Evolutionary conservation across 1,140 invertebrate genomes (phyloP), one percentile per base, ranked within the genome.

Genomic region (Neoseiulus cucumeris): DNA sequence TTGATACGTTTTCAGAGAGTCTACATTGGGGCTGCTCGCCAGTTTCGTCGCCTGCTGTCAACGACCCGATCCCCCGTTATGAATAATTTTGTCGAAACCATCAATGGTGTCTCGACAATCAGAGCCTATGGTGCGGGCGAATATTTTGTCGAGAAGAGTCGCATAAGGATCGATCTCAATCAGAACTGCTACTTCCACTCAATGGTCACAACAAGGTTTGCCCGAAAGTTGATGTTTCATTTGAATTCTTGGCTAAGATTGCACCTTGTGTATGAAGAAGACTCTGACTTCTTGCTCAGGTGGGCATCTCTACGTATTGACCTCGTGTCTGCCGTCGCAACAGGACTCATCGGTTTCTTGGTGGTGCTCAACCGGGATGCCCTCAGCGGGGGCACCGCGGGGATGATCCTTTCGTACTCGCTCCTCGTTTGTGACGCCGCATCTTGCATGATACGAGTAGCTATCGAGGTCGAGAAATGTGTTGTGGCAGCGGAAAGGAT

Each of bases 21-120:
- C 78, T 98, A 97, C 75, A 88, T 98, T 55, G 80, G 84, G 0
- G 89, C 92, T 0, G 96, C 92, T 1, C 77, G 94, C 29, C 94
- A 98, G 73, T 75, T 98, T 64, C 97, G 95, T 79, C 81, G 95
- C 45, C 74, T 98, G 28, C 92, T 98, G 75, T 97, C 93, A 0
- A 85, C 95, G 0, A 91, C 89, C 17, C 81, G 92, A 55, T 97
- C 92, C 9, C 94, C 95, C 0, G 96, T 98, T 72, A 98, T 95
- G 77, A 94, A 92, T 5, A 59, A 59, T 20, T 59, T 59, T 20
- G 14, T 20, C 14, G 51, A 59, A 25, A 59, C 51, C 14, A 25
- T 59, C 25, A 59, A 25, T 33, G 51, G 51, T 1, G 51, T 59
- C 22, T 59, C 51, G 51, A 59, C 25, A 4, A 59, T 59, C 14